Evolutionary conservation across 2,888 invertebrate species (phyloP).

Genomic region (Antitype chi): DNA sequence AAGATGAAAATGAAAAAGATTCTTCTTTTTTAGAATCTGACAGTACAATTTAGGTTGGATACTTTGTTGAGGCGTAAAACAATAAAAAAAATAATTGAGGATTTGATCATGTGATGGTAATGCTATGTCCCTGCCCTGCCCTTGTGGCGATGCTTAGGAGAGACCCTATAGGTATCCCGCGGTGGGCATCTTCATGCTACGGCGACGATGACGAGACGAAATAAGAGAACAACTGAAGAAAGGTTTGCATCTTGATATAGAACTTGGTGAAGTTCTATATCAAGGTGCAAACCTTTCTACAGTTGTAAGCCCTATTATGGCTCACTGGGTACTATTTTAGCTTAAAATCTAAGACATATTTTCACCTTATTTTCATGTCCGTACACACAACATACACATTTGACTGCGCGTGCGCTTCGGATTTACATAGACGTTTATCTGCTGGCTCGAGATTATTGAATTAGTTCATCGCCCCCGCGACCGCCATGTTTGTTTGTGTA

Average conservation of each 20-base stretch:
- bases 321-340: neutral
- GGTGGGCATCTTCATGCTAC: neutral
- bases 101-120: neutral
- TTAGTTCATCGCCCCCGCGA: conserved; percentile 63
- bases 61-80: neutral
- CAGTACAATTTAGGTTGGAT: neutral
- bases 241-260: too few relatives aligned
- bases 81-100: neutral
- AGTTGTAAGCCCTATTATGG: neutral
- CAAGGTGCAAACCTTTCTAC: neutral
- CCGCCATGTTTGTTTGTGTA: conserved; percentile 28
- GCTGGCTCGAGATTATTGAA: conserved; percentile 57
- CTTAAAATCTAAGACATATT: neutral
- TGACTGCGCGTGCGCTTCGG: conserved; percentile 35
- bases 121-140: too few relatives aligned
- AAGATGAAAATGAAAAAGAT: neutral
- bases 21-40: neutral
- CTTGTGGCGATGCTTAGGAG: neutral
- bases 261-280: neutral
- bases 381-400: conserved; percentile 43
- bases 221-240: too few relatives aligned
- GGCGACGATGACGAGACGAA: neutral
- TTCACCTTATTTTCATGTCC: conserved; percentile 27
- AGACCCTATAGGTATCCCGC: neutral
- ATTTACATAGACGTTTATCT: conserved; percentile 62